Conservation (phyloP, 2,888 invertebrate genomes). For the Drosophila infuscata region DNA sequence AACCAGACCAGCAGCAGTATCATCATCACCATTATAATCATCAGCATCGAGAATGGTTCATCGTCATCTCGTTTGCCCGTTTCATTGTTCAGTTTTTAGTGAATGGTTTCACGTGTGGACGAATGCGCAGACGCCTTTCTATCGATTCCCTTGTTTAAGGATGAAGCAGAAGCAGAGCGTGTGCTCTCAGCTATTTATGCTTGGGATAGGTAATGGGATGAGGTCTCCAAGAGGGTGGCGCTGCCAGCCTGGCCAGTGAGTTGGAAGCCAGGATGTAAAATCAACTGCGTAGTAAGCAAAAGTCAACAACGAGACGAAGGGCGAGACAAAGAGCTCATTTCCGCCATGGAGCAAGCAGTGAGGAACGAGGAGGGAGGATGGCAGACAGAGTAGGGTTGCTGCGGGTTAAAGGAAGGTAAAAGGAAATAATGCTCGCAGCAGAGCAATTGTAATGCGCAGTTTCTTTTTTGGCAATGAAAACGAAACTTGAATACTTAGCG, state of each 20-base stretch:
- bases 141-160: constrained; percentile 59
- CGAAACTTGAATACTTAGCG: constrained; percentile 25
- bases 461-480: constrained; percentile 56
- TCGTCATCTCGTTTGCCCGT: constrained; percentile 15
- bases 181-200: constrained; percentile 36
- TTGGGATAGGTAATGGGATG: constrained; percentile 75
- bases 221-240: constrained; percentile 6
- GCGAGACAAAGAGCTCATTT: constrained; percentile 38
- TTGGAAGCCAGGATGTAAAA: constrained; percentile 62
- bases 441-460: constrained; percentile 55
- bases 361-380: neutral
- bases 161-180: constrained; percentile 15
- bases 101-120: constrained; percentile 63
- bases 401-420: neutral
- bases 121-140: constrained; percentile 62
- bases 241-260: constrained; percentile 15
- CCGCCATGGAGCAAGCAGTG: constrained; percentile 1
- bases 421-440: constrained; percentile 17
- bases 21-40: constrained; percentile 4
- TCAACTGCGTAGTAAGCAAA: constrained; percentile 77
- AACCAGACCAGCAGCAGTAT: neutral
- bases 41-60: constrained; percentile 7
- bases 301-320: constrained; percentile 60
- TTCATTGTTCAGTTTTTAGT: constrained; percentile 60
- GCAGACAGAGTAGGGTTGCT: neutral